Evolutionary conservation across 1,140 invertebrate genomes (phyloP).

Genomic region (Drosophila sulfurigaster): DNA sequence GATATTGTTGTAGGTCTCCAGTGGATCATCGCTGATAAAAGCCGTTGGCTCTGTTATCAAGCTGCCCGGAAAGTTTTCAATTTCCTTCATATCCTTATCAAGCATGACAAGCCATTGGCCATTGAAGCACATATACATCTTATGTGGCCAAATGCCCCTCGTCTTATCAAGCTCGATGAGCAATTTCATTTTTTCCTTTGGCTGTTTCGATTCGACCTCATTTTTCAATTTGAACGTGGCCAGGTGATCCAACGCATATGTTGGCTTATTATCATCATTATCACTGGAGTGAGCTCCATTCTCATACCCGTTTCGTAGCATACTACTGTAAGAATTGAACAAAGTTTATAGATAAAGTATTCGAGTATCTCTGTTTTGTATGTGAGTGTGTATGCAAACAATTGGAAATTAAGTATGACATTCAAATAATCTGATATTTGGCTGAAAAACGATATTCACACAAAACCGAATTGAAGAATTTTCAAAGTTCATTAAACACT

Average conservation of each 20-base stretch:
- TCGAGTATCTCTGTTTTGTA: not conserved
- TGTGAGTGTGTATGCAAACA: constrained; percentile 2
- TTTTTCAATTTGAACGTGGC: constrained; percentile 80
- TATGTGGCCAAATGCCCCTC: constrained; percentile 78
- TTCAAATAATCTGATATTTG: not conserved
- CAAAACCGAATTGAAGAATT: not conserved
- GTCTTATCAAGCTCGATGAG: constrained; percentile 76
- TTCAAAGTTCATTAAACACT: too few species aligned
- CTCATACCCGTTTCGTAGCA: constrained; percentile 75
- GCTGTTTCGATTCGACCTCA: constrained; percentile 68
- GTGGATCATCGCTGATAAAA: constrained; percentile 74
- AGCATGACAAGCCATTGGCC: constrained; percentile 81
- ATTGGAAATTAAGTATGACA: not conserved
- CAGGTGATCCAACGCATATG: constrained; percentile 78
- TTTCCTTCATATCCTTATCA: constrained; percentile 79
- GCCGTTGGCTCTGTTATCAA: constrained; percentile 77
- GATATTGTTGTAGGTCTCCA: constrained; percentile 75
- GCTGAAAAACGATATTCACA: not conserved
- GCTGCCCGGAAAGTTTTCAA: constrained; percentile 79
- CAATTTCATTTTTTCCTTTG: constrained; percentile 80
- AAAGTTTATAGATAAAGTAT: constrained; percentile 13
- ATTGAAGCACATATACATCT: constrained; percentile 82
- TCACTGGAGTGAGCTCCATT: constrained; percentile 57
- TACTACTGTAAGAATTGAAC: constrained; percentile 39
- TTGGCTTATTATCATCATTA: constrained; percentile 70